phyloP scores from a whole-genome alignment of 2,797 vertebrate genomes.

The Falco concolor region DNA sequence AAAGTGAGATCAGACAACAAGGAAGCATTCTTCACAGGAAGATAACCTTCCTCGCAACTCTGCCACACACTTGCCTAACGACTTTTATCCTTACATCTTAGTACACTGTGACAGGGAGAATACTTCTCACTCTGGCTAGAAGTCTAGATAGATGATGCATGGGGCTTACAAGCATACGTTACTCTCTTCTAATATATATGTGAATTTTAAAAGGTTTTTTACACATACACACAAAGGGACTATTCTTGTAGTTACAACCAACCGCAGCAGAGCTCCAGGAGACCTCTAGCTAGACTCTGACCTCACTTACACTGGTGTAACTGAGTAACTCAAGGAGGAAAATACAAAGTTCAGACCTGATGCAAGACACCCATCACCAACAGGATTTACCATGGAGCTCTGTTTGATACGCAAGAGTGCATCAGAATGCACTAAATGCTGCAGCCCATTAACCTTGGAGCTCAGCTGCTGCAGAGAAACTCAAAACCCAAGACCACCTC shows the following conservation, averaged over 20 bases:
- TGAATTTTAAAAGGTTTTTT: not conserved
- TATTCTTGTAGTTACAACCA: not conserved
- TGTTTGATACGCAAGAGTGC: not conserved
- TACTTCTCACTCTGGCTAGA: not conserved
- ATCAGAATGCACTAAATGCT: not conserved
- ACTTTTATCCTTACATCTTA: not conserved
- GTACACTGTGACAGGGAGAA: not conserved
- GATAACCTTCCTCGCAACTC: not conserved
- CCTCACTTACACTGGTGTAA: not conserved
- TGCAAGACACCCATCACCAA: not conserved
- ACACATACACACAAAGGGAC: not conserved
- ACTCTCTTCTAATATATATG: not conserved
- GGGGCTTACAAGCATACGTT: not conserved
- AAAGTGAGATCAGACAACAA: not conserved
- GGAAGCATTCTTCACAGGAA: not conserved
- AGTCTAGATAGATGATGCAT: not conserved
- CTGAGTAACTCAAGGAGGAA: not conserved
- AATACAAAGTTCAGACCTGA: not conserved
- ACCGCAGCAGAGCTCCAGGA: not conserved
- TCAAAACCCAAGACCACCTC: not conserved
- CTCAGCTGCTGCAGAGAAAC: conserved; percentile 11
- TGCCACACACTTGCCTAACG: not conserved
- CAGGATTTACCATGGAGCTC: not conserved
- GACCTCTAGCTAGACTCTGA: not conserved
- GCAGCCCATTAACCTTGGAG: not conserved